Percentiles rank a stretch among this genome's conserved stretches.
phyloP scores from a whole-genome alignment of 1,140 invertebrate genomes.

The Chironomus tepperi region DNA sequence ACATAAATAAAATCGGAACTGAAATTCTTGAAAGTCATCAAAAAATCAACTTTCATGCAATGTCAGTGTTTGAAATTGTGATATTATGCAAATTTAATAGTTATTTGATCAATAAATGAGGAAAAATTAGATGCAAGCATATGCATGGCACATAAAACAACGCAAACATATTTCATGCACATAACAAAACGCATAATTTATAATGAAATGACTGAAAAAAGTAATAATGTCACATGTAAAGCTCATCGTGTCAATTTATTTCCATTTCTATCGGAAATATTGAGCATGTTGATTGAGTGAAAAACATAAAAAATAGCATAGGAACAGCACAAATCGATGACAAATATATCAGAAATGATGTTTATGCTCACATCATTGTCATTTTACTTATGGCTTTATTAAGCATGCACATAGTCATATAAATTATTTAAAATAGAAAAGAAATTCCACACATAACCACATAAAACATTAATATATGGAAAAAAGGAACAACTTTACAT shows the following conservation, averaged over 20 bases:
- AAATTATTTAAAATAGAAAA: too few relatives aligned
- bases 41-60: neutral
- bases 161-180: neutral
- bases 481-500: too few relatives aligned
- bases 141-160: neutral
- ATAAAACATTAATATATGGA: too few relatives aligned
- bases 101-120: constrained; percentile 20
- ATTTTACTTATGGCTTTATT: too few relatives aligned
- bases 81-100: constrained; percentile 17
- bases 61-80: neutral
- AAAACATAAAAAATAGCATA: too few relatives aligned
- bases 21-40: neutral
- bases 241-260: neutral
- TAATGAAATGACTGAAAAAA: neutral
- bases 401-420: too few relatives aligned
- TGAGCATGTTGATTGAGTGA: constrained; percentile 16
- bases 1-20: neutral
- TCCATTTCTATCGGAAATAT: neutral
- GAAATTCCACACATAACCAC: too few relatives aligned
- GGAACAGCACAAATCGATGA: too few relatives aligned
- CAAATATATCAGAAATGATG: too few relatives aligned
- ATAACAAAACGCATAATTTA: neutral
- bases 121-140: too few relatives aligned
- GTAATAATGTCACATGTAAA: constrained; percentile 3
- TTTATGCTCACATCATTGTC: too few relatives aligned